Base-by-base conservation (phyloP, 2,888 invertebrate species). In the Cremastinae sp. region DNA sequence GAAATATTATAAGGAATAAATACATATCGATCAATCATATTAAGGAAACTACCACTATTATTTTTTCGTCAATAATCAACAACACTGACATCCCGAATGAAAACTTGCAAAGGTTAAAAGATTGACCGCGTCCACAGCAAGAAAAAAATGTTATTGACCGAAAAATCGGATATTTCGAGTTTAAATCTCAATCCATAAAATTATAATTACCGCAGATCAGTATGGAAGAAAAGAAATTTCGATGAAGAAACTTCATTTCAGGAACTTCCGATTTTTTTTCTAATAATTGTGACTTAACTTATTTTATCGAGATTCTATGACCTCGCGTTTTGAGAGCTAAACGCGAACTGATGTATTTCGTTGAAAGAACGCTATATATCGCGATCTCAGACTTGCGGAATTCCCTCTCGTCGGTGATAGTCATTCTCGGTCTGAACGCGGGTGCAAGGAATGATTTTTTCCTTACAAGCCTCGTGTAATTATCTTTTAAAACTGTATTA, bases 151-250 rank as follows among this genome's bases (percentile, higher is more conserved):
- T 10, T 1, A 41, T 53, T 53, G 22, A 22, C 8, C 3, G 14
- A 16, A 61, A 56, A 18, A 16, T 18, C 14, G 14, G 14, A 22
- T 37, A 2, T 41, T 4, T 14, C 4, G 12, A 10, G 37, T 20
- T 45, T 9, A 18, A 43, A 22, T 53, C n/a, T 2, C 16, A n/a
- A n/a, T 28, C 8, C 1, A 8, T 4, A 35, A 47, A 56, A 45
- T 37, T 18, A 51, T 41, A 59, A 61, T 70, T 70, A 70, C 70
- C 70, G 28, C 49, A 59, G 39, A 75, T 39, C 22, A 47, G 45
- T 55, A 75, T 61, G 41, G 39, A 28, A 16, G 43, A 56, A 12
- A 58, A 43, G 22, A 35, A 37, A 37, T 41, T 7, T 8, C 20
- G 9, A 9, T 28, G 8, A 10, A 55, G 8, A 45, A 56, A 65